Evolutionary conservation across 1,140 invertebrate genomes (phyloP).

Genomic region (Papilio xuthus): DNA sequence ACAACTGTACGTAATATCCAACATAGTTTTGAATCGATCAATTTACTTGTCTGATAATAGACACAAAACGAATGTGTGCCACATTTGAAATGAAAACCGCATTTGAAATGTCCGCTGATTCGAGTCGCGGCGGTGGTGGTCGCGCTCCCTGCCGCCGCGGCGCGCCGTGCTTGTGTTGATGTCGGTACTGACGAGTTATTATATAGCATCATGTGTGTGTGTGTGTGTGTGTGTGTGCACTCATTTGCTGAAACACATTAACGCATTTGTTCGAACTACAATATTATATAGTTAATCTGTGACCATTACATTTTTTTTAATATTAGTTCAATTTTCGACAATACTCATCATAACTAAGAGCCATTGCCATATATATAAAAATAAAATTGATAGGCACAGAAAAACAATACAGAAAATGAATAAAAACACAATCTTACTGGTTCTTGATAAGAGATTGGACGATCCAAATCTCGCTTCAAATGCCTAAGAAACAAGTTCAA

Average conservation of each 20-base stretch:
- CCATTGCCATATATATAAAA: neutral
- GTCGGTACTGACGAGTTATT: too few species aligned
- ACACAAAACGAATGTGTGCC: constrained; percentile 5
- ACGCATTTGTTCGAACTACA: too few species aligned
- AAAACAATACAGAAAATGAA: neutral
- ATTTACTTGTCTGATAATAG: neutral
- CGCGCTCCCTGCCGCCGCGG: neutral
- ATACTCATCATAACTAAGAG: too few species aligned
- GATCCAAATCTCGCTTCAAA: neutral
- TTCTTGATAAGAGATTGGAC: neutral
- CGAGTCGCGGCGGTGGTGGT: neutral
- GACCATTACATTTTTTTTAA: too few species aligned
- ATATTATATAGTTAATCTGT: too few species aligned
- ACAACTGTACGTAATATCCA: neutral
- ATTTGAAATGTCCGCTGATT: constrained; percentile 9
- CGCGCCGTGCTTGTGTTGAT: too few species aligned
- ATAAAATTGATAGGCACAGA: neutral
- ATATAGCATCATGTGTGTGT: too few species aligned
- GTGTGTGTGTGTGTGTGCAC: too few species aligned
- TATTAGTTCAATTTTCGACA: too few species aligned
- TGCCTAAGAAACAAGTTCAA: neutral
- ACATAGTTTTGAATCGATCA: neutral
- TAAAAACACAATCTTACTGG: neutral
- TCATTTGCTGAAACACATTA: too few species aligned
- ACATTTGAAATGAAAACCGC: neutral